Base-by-base conservation (phyloP, 2,888 invertebrate genomes). In the Dolichomitus sp. region DNA sequence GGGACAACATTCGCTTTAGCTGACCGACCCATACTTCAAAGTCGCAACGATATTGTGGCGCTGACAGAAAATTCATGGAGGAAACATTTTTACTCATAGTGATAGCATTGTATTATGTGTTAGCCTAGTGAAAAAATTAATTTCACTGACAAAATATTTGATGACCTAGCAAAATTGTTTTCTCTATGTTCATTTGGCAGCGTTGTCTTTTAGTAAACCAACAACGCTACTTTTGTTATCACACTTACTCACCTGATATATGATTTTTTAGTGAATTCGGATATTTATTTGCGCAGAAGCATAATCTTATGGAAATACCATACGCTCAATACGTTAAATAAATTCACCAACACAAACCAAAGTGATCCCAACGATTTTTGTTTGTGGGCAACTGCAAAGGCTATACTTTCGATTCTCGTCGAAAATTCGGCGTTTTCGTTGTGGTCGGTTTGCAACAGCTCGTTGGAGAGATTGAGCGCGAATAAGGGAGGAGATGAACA, bases 401-500 rank as follows among this genome's bases (percentile, higher is more conserved):
- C 37, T 50, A 27, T 9, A 19, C 12, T 33, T 57, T 80, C 48
- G 48, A 65, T 75, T 74, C 37, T 1, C 69, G 14, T 11, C 27
- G 65, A 57, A 70, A 76, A 61, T 65, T 50, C 50, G 30, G 17
- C 57, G 75, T 59, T 70, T 69, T 70, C 74, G 66, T 80, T 70
- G 75, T 50, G 81, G 75, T 76, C 37, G 50, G 50, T 27, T 48
- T 14, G 52, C 70, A 81, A 76, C 69, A 63, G 80, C 63, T 50
- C 42, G 68, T 68, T 54, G 45, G 14, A 65, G 48, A 63, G 52
- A 59, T 81, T 52, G 45, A 63, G 48, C 45, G 74, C 50, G 65
- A 80, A 75, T 66, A 52, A 72, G 68, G 79, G 70, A 65, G 72
- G 69, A 72, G 69, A 79, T 69, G 59, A 59, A 59, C 37, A n/a